phyloP scores from a whole-genome alignment of 2,888 invertebrate species.

The Tanytarsus gracilentus region DNA sequence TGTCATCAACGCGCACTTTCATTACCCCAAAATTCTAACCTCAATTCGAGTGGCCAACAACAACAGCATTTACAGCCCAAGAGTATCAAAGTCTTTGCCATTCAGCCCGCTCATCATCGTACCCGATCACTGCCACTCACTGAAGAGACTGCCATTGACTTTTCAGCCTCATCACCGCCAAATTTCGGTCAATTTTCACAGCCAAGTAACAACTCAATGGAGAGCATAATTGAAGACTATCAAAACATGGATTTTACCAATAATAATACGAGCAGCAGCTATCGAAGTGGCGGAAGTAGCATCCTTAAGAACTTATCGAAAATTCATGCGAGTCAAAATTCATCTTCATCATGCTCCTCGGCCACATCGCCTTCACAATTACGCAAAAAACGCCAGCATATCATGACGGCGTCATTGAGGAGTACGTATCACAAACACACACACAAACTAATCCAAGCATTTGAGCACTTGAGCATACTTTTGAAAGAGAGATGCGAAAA shows the following conservation, averaged over 20 bases:
- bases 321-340: slow-evolving; percentile 13
- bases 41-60: slow-evolving; percentile 3
- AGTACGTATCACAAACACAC: slow-evolving; percentile 22
- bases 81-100: slow-evolving; percentile 31
- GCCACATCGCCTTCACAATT: slow-evolving; percentile 23
- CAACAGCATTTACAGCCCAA: neutral
- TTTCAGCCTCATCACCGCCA: slow-evolving; percentile 17
- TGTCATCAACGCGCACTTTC: slow-evolving; percentile 33
- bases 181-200: slow-evolving; percentile 13
- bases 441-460: neutral
- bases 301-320: slow-evolving; percentile 27
- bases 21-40: slow-evolving; percentile 31
- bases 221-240: slow-evolving; percentile 25
- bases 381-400: slow-evolving; percentile 24
- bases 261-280: slow-evolving; percentile 5
- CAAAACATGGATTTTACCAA: slow-evolving; percentile 2
- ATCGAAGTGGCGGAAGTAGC: slow-evolving; percentile 13
- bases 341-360: neutral
- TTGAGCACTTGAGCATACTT: neutral
- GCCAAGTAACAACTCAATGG: slow-evolving; percentile 21
- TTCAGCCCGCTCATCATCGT: slow-evolving; percentile 52
- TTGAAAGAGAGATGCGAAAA: neutral
- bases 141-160: slow-evolving; percentile 44
- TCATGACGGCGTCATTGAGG: slow-evolving; percentile 26
- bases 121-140: slow-evolving; percentile 61